Base-by-base conservation (phyloP, 2,113 vertebrate species). In the Petroica traversi region DNA sequence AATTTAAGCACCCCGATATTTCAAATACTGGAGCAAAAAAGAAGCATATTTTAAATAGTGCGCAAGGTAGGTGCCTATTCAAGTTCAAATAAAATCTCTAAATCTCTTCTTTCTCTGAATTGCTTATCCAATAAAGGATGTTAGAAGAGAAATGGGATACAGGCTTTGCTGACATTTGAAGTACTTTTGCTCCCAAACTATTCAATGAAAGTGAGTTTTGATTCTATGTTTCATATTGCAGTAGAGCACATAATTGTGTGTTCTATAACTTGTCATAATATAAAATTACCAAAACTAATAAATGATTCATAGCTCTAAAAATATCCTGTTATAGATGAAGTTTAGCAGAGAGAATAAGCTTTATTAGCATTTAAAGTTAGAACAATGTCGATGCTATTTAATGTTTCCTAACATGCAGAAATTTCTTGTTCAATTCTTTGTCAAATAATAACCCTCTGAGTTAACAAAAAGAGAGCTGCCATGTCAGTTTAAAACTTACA, bases 221-320 rank as follows among this genome's bases (percentile, higher is more conserved):
- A 49, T 29, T 83, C 45, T 54, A 18, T 59, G 41, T 74, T 92
- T 94, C 77, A 46, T 73, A 76, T 66, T 85, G 34, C 61, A 72
- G 29, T 54, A 91, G n/a, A 46, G 14, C 49, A 83, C 24, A 54
- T 69, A 89, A 92, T 34, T 87, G 62, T 86, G 71, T 78, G 63
- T 85, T 89, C 77, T 76, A 69, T 88, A 95, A 89, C 49, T 85
- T 91, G 54, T 62, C 84, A 89, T 68, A 89, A 89, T 79, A 95
- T 10, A 93, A 85, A 82, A 57, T 69, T 85, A 93, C 43, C 54
- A 66, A 94, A 89, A 92, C 62, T 76, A 91, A 79, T 85, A 91
- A 87, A 85, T 88, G n/a, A 92, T 85, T 94, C 77, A 93, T 52
- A 85, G 15, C 8, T 72, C 54, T 79, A 85, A 95, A 95, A 93